Conservation (phyloP, 2,113 vertebrate species). For the Cyprinodon variegatus region DNA sequence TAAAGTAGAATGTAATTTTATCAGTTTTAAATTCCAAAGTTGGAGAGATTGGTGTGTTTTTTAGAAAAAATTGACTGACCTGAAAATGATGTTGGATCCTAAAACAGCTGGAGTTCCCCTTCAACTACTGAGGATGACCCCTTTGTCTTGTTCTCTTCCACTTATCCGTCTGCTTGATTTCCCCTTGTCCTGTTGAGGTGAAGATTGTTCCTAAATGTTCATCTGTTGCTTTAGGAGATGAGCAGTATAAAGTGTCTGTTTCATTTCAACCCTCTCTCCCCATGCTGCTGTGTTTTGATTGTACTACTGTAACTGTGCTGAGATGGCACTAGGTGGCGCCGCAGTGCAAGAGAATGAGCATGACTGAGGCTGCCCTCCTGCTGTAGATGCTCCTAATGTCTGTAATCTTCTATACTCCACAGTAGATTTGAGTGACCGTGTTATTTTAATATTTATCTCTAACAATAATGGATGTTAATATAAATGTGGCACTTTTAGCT, state of each 20-base stretch:
- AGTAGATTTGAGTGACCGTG: constrained; percentile 75
- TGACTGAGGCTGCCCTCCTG: constrained; percentile 53
- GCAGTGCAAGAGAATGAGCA: constrained; percentile 62
- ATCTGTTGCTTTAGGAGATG: constrained; percentile 12
- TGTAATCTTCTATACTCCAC: constrained; percentile 67
- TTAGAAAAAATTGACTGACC: not conserved
- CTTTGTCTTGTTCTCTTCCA: constrained; percentile 14
- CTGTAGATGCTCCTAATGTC: constrained; percentile 65
- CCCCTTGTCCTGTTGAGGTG: not conserved
- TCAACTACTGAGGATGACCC: not conserved
- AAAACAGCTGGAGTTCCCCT: constrained; percentile 35
- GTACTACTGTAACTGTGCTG: constrained; percentile 60
- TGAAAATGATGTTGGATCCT: not conserved
- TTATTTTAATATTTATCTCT: constrained; percentile 74
- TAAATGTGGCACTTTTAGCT: constrained; percentile 62
- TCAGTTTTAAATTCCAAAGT: not conserved
- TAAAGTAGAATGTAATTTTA: not conserved
- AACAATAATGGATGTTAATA: constrained; percentile 51
- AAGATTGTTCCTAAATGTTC: constrained; percentile 30
- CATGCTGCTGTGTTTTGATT: constrained; percentile 46
- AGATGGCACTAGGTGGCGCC: constrained; percentile 67
- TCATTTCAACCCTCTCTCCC: not conserved
- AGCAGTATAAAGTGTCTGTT: constrained; percentile 33
- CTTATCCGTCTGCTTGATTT: not conserved
- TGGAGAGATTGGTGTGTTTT: not conserved